phyloP scores from a whole-genome alignment of 2,888 invertebrate species.

The Adela reaumurella region DNA sequence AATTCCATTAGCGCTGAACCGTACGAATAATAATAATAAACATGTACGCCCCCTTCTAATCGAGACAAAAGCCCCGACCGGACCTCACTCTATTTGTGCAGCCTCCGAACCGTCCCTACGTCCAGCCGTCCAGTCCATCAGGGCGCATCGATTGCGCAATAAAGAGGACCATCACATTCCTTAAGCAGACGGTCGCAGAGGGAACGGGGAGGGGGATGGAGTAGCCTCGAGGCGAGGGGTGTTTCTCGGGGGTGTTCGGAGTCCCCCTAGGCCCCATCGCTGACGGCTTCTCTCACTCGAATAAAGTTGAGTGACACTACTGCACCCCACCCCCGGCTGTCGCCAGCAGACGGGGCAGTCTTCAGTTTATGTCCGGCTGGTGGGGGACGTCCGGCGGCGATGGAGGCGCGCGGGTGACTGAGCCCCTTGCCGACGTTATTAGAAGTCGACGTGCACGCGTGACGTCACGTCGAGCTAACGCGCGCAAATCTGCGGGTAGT shows the following conservation, averaged over 20 bases:
- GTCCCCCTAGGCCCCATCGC: neutral
- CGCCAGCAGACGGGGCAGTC: slow-evolving; percentile 13
- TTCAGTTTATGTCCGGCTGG: slow-evolving; percentile 9
- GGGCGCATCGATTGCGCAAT: slow-evolving; percentile 10
- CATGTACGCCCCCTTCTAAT: neutral
- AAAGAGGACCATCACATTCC: slow-evolving; percentile 13
- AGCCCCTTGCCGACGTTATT: slow-evolving; percentile 4
- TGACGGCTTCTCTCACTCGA: slow-evolving; percentile 9
- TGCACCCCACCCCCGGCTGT: slow-evolving; percentile 9
- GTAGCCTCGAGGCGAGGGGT: neutral
- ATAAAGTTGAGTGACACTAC: slow-evolving; percentile 12
- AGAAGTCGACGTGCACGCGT: slow-evolving; percentile 2
- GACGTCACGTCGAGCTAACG: slow-evolving; percentile 14
- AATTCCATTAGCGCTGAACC: neutral
- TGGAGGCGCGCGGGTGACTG: neutral
- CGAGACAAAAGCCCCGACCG: neutral
- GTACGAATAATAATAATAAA: neutral
- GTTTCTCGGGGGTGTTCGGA: neutral
- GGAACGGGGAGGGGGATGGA: neutral
- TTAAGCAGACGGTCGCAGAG: slow-evolving; percentile 2
- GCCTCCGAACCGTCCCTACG: neutral
- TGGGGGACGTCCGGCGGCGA: too few relatives aligned
- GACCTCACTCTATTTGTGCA: neutral
- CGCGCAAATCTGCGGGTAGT: slow-evolving; percentile 5
- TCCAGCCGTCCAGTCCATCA: slow-evolving; percentile 15